Base-by-base conservation (phyloP, 2,888 invertebrate species). In the Xanthia togata region DNA sequence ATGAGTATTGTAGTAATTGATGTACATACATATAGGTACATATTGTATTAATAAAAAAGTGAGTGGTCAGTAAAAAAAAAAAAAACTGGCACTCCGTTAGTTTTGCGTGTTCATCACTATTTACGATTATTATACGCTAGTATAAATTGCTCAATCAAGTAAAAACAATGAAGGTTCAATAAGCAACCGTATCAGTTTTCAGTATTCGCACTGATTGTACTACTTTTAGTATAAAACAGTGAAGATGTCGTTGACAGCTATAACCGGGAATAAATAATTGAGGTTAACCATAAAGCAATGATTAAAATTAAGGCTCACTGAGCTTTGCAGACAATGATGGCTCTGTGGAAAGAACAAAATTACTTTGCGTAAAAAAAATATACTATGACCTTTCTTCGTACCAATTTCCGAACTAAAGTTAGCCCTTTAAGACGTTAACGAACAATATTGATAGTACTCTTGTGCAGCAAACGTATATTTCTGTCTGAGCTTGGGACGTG, bases 61-160 rank as follows among this genome's bases (percentile, higher is more conserved):
- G 57, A 67, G 72, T 71, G 69, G 76, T 73, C 65, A 62, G 59
- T 64, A 76, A 67, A 70, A 50, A 72, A 71, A 17, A 53, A 23
- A 44, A 50, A 57, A 70, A 81, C 62, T 76, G 64, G 23, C 31
- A 55, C 35, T 41, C 35, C 12, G 31, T 69, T 73, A 65, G 74
- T 79, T 77, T 76, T 53, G 62, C 70, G 59, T 78, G 70, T 74
- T 73, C 53, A 76, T 70, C 62, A 53, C 55, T 73, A 53, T 74
- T 68, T 73, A 73, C 55, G 55, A 62, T 70, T 72, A 76, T 70
- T 68, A 71, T 62, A 68, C 62, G 70, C 62, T 82, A 78, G 74
- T 76, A 76, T 74, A 82, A 86, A 82, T 85, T 89, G 89, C 90
- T 90, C 87, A 90, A 88, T 76, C 76, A 79, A 77, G 62, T 73